Base-by-base conservation (phyloP, 2,113 vertebrate genomes). In the Tachysurus fulvidraco region DNA sequence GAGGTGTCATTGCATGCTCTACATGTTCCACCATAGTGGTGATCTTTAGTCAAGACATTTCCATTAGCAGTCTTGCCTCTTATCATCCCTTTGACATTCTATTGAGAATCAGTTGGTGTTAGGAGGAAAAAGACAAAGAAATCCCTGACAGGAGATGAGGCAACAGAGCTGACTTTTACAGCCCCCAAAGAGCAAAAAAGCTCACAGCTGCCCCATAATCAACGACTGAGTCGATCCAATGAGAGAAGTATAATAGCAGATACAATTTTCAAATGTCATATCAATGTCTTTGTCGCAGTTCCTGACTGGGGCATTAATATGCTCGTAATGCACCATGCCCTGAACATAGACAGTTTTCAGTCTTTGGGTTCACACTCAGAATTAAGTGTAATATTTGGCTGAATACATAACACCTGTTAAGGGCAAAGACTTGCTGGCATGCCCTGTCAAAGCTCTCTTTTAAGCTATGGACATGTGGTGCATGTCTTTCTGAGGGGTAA, bases 391-490 rank as follows among this genome's bases (percentile, higher is more conserved):
- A 74, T 57, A 73, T 41, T 60, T 78, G 91, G 90, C 88, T 89
- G 77, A 90, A 90, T 92, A 91, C 69, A 65, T 87, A 90, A 87
- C 92, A 94, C 92, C 91, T 93, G 92, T 85, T 92, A 82, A 46
- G 69, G 82, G 83, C 79, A 93, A 92, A 91, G 89, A 91, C 92
- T 90, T 87, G 57, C 88, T 92, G 93, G 91, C 92, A 92, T 91
- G 52, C 83, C 59, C 91, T 94, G 94, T 95, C 94, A 94, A 92
- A 94, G 92, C 86, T 86, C 91, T 90, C 90, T 85, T 81, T 71
- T 90, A 92, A 91, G 87, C 85, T 82, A 55, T 83, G 89, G 88
- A 92, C 93, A 94, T 95, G 93, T 89, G 92, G 92, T 91, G 89
- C 88, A 89, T 88, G 88, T 93, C 91, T 91, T 86, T 64, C 76